phyloP scores from a whole-genome alignment of 2,113 vertebrate species.

The Petrocephalus microphthalmus region DNA sequence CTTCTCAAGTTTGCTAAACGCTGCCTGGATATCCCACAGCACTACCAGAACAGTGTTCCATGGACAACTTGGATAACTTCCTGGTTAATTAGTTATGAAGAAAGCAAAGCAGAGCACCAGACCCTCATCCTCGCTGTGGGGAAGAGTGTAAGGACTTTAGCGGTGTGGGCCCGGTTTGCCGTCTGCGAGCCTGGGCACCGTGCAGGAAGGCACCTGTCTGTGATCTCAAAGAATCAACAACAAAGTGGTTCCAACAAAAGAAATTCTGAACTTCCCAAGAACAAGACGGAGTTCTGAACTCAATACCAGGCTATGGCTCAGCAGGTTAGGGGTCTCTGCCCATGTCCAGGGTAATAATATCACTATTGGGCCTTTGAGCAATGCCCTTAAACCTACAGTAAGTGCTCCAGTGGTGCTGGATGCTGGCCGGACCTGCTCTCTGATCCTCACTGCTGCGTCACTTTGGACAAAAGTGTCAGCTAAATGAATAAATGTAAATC shows the following conservation, averaged over 20 bases:
- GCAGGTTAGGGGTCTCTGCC: background rate
- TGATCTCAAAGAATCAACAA: background rate
- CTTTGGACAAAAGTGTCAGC: background rate
- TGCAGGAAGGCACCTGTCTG: background rate
- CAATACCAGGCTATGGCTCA: background rate
- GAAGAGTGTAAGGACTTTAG: background rate
- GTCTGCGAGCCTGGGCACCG: background rate
- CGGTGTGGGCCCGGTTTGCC: background rate
- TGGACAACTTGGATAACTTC: background rate
- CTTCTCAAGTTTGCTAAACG: background rate
- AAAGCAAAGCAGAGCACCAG: background rate
- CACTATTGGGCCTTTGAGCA: background rate
- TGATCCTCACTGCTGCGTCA: background rate
- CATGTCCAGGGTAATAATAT: background rate
- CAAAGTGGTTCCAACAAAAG: background rate
- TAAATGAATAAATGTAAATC: slow-evolving; percentile 1
- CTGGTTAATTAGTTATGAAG: background rate
- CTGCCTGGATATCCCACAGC: background rate
- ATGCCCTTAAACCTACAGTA: background rate
- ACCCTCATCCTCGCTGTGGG: background rate
- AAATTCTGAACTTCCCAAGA: background rate
- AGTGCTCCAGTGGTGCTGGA: background rate
- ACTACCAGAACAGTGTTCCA: background rate
- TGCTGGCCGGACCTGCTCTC: background rate
- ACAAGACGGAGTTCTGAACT: background rate